Conservation (phyloP, 2,888 invertebrate genomes). For the Morpho deidamia region DNA sequence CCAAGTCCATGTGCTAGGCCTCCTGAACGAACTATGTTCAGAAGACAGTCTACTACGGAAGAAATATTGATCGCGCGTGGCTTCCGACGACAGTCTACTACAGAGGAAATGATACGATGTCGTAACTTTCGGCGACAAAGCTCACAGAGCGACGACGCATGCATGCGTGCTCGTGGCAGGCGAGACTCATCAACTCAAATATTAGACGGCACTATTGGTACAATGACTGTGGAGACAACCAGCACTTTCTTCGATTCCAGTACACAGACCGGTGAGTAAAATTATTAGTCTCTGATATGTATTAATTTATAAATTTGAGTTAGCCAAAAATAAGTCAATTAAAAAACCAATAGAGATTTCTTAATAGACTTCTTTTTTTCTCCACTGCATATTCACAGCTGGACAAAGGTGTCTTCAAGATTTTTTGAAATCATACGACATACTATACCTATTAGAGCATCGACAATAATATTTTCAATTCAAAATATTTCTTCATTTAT, state of each 20-base stretch:
- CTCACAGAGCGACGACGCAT: conserved; percentile 91
- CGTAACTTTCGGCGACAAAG: conserved; percentile 94
- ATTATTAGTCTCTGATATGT: background rate
- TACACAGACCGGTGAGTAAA: conserved; percentile 91
- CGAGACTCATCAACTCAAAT: conserved; percentile 94
- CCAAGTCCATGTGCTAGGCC: conserved; percentile 87
- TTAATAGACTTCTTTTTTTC: too few species aligned
- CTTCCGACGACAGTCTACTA: conserved; percentile 92
- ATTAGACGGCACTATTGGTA: conserved; percentile 92
- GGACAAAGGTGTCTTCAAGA: too few species aligned
- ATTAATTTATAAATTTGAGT: too few species aligned
- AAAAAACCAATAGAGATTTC: too few species aligned
- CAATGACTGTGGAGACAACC: conserved; percentile 95
- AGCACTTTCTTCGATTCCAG: conserved; percentile 95
- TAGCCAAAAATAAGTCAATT: too few species aligned
- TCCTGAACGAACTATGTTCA: conserved; percentile 84
- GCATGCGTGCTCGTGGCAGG: conserved; percentile 82
- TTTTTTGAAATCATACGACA: too few species aligned
- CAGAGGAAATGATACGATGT: conserved; percentile 95
- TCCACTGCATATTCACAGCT: too few species aligned
- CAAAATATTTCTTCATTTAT: too few species aligned
- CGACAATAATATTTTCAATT: too few species aligned
- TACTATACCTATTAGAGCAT: too few species aligned
- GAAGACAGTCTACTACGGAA: conserved; percentile 93
- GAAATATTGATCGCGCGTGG: conserved; percentile 94